Evolutionary conservation across 2,888 invertebrate species (phyloP), one percentile per base, ranked within the genome.

Genomic region (Ptychoptera albimana): DNA sequence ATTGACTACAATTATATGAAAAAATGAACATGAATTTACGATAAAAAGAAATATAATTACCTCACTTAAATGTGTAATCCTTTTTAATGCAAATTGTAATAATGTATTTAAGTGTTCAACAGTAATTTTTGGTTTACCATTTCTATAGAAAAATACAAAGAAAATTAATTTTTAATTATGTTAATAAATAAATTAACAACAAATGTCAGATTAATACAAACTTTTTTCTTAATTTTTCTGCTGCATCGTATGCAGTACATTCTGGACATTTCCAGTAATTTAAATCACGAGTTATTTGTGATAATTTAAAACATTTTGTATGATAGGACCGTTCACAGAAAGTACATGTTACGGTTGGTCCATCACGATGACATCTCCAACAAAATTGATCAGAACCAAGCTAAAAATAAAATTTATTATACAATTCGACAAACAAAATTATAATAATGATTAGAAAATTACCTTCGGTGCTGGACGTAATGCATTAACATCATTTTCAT

Each of bases 271-370:
- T 77, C 88, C 89, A 91, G 54, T 70, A 64, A 55, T 68, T 66
- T 7, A 23, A 23, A 53, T 58, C 68, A 45, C 68, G 60, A 34
- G 60, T 59, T 40, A 67, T 61, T 2, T 64, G 58, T 15, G 16
- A 9, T 9, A 65, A 62, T 1, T 67, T 63, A 46, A 82, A 71
- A 64, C 94, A 94, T 58, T 77, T 81, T 11, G 70, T 69, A 66
- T 94, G 94, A 68, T 76, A 93, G 1, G 83, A 78, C 23, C 93
- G 71, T 2, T 86, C 83, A 61, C 94, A 94, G 14, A 82, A 78
- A 30, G 82, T 80, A 61, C 93, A 93, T 8, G 71, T 67, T 54
- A 76, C 63, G 12, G 68, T 57, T n/a, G 59, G 55, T 2, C 71
- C 70, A 39, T 79, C 78, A 57, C 79, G 78, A 57, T 92, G 89